Evolutionary conservation across 2,888 invertebrate genomes (phyloP), one percentile per base, ranked within the genome.

Genomic region (Oxystoma pomonae): DNA sequence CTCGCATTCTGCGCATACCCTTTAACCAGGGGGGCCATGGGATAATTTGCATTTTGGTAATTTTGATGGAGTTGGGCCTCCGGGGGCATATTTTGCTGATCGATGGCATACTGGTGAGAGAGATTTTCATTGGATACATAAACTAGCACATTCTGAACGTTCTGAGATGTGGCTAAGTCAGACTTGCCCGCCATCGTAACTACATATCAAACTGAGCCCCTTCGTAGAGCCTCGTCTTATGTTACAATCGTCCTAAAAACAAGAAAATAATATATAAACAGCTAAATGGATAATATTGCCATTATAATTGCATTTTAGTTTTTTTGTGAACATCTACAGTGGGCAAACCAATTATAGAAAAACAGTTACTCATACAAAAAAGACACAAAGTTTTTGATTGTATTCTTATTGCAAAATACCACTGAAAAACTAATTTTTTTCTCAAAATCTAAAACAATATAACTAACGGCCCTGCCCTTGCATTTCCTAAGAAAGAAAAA

Each of bases 141-240:
- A 65, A 84, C 84, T 80, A 84, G 81, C 74, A 84, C 83, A 78
- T 84, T 83, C 71, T 83, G 84, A 66, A 83, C 81, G 77, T 81
- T 81, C 69, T 76, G 73, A 68, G 78, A 84, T 82, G 85, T 83
- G 81, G 85, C 84, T 81, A 87, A 86, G 83, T 88, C 89, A 88
- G 89, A 87, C 88, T 89, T 88, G 83, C 88, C 87, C 88, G 89
- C 89, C 84, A 85, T 89, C 83, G 85, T 87, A 84, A 83, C 84
- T 85, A 84, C 86, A 86, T 88, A 88, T 88, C 87, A 88, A 87
- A 86, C 35, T 35, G 35, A 86, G 83, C 81, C 81, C 81, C 81
- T 80, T 78, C 78, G 75, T 78, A 82, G 82, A 80, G 78, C 79
- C 77, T 74, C 72, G 72, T 75, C 74, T 75, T 75, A 81, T 72